A percentile compares a stretch with the other conserved stretches of the same genome.
These are phyloP conservation scores for Bilobella aurantiaca DNA, from an alignment of 1,140 invertebrate genomes.

Conservation along the genomic window DNA sequence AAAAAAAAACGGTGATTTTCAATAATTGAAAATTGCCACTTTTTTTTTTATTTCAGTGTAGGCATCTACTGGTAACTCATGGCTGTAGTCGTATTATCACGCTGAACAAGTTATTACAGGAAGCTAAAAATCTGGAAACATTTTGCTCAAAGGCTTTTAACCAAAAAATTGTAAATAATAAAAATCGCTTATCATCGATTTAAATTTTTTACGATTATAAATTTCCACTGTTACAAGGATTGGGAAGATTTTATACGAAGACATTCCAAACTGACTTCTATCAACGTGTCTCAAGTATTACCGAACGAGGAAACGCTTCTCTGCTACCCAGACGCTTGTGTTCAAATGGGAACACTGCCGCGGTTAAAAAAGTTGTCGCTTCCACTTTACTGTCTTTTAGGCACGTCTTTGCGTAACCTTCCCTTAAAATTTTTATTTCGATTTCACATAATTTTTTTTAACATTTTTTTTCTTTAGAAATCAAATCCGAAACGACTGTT, in stretches of 20 bases:
- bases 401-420: not conserved
- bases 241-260: not conserved
- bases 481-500: no score
- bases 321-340: not conserved
- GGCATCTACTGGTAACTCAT: no score
- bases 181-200: not conserved
- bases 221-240: not conserved
- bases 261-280: not conserved
- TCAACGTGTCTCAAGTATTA: not conserved
- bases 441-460: not conserved
- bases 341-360: not conserved
- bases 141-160: conserved; percentile 2
- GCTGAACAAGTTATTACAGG: not conserved
- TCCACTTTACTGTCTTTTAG: not conserved
- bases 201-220: not conserved
- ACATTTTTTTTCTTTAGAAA: not conserved
- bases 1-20: no score
- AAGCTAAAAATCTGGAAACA: not conserved
- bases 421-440: not conserved
- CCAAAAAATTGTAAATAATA: not conserved
- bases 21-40: no score
- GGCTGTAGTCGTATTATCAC: not conserved
- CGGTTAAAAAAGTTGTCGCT: not conserved
- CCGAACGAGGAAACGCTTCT: not conserved
- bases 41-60: no score